phyloP scores from a whole-genome alignment of 2,888 invertebrate species.

The Drosophila formosana region DNA sequence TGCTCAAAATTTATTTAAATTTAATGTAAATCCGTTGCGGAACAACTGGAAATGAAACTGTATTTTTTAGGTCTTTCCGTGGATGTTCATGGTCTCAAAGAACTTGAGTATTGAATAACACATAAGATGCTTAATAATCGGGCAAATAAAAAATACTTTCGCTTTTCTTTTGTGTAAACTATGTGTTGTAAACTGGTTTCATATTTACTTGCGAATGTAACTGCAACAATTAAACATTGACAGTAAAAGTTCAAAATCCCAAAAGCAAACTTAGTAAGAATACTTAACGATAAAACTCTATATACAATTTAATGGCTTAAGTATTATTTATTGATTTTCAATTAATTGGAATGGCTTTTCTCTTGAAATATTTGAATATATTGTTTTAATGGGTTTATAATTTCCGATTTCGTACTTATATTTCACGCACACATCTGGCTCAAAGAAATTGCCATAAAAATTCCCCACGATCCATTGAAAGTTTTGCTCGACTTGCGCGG shows the following conservation, averaged over 20 bases:
- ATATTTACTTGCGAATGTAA: not conserved
- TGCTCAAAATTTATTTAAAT: conserved; percentile 5
- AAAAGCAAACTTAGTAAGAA: too few relatives aligned
- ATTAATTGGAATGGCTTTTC: too few relatives aligned
- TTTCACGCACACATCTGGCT: conserved; percentile 7
- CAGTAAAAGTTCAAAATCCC: too few relatives aligned
- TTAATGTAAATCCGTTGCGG: not conserved
- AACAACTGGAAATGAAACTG: not conserved
- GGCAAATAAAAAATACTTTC: not conserved
- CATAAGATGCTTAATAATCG: not conserved
- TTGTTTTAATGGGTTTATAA: too few relatives aligned
- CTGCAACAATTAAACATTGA: too few relatives aligned
- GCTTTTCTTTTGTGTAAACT: not conserved
- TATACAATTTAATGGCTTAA: too few relatives aligned
- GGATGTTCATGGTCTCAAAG: too few relatives aligned
- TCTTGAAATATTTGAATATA: too few relatives aligned
- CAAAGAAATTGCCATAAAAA: not conserved
- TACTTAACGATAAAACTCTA: too few relatives aligned
- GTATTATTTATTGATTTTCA: too few relatives aligned
- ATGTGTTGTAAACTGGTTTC: not conserved
- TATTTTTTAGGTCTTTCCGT: not conserved
- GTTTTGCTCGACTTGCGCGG: not conserved
- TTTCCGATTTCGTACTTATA: too few relatives aligned
- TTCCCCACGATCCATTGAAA: conserved; percentile 12
- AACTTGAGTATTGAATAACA: not conserved